Conservation (phyloP, 2,797 vertebrate genomes). For the Iguana delicatissima region DNA sequence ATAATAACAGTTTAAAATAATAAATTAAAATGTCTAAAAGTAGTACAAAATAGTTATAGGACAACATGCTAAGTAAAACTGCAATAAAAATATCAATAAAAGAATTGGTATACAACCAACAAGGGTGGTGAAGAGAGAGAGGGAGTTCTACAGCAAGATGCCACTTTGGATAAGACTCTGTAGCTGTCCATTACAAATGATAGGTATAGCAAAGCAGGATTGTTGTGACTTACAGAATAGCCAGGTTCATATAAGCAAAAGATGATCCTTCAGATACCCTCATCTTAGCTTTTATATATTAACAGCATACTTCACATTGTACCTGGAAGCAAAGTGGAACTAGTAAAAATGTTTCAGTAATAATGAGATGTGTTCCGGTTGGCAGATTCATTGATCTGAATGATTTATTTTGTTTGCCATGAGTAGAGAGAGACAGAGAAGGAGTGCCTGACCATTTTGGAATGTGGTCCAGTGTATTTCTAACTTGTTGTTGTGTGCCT, state of each 20-base stretch:
- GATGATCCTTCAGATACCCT: not conserved
- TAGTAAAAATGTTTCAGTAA: too few relatives aligned
- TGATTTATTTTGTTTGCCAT: not conserved
- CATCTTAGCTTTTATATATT: not conserved
- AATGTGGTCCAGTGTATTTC: not conserved
- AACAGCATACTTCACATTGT: not conserved
- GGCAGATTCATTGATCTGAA: not conserved
- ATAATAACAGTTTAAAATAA: not conserved
- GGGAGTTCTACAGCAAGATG: not conserved
- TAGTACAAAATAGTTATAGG: not conserved
- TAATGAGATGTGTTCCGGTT: not conserved
- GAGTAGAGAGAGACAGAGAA: not conserved
- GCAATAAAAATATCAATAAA: not conserved
- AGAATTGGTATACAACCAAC: not conserved
- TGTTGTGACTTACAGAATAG: not conserved
- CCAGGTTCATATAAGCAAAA: too few relatives aligned
- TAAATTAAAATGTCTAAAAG: not conserved
- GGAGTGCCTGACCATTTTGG: not conserved
- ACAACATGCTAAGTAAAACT: not conserved
- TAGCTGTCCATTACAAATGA: not conserved
- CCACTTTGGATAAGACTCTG: not conserved
- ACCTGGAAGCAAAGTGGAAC: too few relatives aligned
- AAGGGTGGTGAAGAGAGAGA: not conserved
- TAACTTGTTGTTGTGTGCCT: too few relatives aligned
- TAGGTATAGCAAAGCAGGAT: not conserved